These are phyloP conservation scores for Umimayanthus chanpuru DNA, from an alignment of 92 coral and sea anemone genomes.

Conservation along the genomic window DNA sequence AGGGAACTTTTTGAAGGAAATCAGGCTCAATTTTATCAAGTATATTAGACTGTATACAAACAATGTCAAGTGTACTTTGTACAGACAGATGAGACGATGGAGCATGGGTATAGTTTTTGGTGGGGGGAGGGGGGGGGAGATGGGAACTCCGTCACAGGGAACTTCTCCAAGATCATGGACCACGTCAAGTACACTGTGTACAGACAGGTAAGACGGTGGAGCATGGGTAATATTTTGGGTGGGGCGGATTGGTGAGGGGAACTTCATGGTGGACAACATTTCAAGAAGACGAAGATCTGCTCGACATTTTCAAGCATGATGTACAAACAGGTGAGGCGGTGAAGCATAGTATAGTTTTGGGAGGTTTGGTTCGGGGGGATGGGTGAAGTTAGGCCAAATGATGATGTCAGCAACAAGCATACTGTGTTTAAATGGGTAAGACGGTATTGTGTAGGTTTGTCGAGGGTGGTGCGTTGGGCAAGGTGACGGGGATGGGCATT, in stretches of 20 bases:
- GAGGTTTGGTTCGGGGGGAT: too few relatives aligned
- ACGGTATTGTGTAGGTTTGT: too few relatives aligned
- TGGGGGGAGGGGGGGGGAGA: background rate
- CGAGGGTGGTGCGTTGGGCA: too few relatives aligned
- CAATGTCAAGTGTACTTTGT: slow-evolving; percentile 69
- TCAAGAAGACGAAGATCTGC: slow-evolving; percentile 86
- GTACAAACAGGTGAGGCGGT: slow-evolving; percentile 79
- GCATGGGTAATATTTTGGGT: background rate
- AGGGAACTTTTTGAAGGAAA: slow-evolving; percentile 83
- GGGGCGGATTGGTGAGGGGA: too few relatives aligned
- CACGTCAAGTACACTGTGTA: slow-evolving; percentile 74
- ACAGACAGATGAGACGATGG: slow-evolving; percentile 68
- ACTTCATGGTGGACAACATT: slow-evolving; percentile 74
- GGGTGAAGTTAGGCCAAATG: too few relatives aligned
- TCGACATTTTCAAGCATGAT: slow-evolving; percentile 71
- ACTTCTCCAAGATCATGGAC: slow-evolving; percentile 86
- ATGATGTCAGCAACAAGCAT: too few relatives aligned
- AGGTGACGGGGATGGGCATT: too few relatives aligned
- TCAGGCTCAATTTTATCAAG: slow-evolving; percentile 74
- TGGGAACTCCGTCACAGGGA: slow-evolving; percentile 77
- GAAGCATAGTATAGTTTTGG: background rate
- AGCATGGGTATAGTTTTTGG: background rate
- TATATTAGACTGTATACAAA: slow-evolving; percentile 19
- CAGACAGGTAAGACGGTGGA: slow-evolving; percentile 68
- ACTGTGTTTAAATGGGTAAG: too few relatives aligned